A percentile compares a stretch with the other conserved stretches of the same genome.
These are phyloP conservation scores for Bombus vancouverensis DNA, from an alignment of 1,140 invertebrate genomes.

Conservation along the genomic window DNA sequence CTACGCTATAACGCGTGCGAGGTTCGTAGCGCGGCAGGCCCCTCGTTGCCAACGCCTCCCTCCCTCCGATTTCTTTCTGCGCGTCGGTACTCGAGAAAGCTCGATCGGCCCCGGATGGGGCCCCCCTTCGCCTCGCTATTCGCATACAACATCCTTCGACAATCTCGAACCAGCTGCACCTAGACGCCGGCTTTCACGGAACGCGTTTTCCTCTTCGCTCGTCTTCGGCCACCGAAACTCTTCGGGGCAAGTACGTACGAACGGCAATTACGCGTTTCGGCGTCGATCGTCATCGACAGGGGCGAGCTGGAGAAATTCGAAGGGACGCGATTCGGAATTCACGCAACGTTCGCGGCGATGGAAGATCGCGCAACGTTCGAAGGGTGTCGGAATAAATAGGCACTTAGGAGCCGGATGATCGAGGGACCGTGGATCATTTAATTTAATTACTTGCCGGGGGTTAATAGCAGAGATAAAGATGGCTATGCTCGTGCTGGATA, in stretches of 20 bases:
- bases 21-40: slow-evolving; percentile 33
- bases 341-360: slow-evolving; percentile 14
- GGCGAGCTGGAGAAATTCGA: neutral
- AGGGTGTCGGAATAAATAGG: slow-evolving; percentile 76
- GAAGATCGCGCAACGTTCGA: slow-evolving; percentile 47
- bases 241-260: neutral
- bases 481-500: slow-evolving; percentile 71
- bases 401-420: slow-evolving; percentile 77
- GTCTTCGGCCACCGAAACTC: neutral
- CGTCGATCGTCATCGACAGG: neutral
- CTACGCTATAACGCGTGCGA: slow-evolving; percentile 77
- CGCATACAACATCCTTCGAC: neutral
- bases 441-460: slow-evolving; percentile 81
- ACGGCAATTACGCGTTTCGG: neutral
- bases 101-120: slow-evolving; percentile 50
- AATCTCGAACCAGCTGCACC: slow-evolving; percentile 1
- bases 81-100: slow-evolving; percentile 25
- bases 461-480: slow-evolving; percentile 82
- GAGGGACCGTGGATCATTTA: slow-evolving; percentile 80
- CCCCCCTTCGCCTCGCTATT: too few species aligned
- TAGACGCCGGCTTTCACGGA: slow-evolving; percentile 10
- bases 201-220: neutral
- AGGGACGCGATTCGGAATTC: slow-evolving; percentile 16
- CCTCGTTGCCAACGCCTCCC: slow-evolving; percentile 26
- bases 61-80: slow-evolving; percentile 49